phyloP scores from a whole-genome alignment of 2,888 invertebrate species.

The Drosophila mimetica region DNA sequence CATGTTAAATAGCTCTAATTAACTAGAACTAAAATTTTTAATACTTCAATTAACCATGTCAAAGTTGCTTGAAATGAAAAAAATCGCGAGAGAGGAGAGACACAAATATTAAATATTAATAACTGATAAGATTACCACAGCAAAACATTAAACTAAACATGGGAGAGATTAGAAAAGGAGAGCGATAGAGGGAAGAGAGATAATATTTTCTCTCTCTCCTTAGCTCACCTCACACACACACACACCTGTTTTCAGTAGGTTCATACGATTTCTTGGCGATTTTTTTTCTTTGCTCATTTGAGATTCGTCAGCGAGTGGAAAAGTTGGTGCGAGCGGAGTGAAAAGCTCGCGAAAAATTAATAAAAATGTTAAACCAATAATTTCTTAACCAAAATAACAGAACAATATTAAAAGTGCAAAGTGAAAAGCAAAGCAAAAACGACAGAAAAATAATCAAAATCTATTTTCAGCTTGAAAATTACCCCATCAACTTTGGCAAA shows the following conservation, averaged over 20 bases:
- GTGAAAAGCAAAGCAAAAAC: slow-evolving; percentile 1
- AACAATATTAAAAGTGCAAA: slow-evolving; percentile 3
- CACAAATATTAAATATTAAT: slow-evolving; percentile 35
- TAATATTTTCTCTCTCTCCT: slow-evolving; percentile 2
- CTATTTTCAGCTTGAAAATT: slow-evolving; percentile 34
- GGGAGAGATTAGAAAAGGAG: slow-evolving; percentile 7
- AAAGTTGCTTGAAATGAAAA: not conserved
- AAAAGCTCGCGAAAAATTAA: slow-evolving; percentile 6
- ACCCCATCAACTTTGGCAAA: slow-evolving; percentile 1
- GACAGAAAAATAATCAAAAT: slow-evolving; percentile 16
- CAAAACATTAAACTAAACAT: slow-evolving; percentile 39
- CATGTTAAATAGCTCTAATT: not conserved
- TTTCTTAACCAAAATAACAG: not conserved
- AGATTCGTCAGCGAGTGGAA: slow-evolving; percentile 26
- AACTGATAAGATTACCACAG: slow-evolving; percentile 61
- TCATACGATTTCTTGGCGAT: slow-evolving; percentile 3
- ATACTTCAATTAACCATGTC: slow-evolving; percentile 14
- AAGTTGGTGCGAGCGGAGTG: slow-evolving; percentile 37
- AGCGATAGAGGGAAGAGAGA: slow-evolving; percentile 9
- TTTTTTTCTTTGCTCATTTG: slow-evolving; percentile 13
- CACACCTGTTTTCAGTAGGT: slow-evolving; percentile 12
- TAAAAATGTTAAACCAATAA: not conserved
- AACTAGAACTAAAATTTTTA: not conserved
- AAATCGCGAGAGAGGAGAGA: slow-evolving; percentile 14
- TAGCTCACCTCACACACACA: not conserved